Percentiles rank a stretch among this genome's conserved stretches.
phyloP scores from a whole-genome alignment of 2,888 invertebrate species.

The Xylota sylvarum region DNA sequence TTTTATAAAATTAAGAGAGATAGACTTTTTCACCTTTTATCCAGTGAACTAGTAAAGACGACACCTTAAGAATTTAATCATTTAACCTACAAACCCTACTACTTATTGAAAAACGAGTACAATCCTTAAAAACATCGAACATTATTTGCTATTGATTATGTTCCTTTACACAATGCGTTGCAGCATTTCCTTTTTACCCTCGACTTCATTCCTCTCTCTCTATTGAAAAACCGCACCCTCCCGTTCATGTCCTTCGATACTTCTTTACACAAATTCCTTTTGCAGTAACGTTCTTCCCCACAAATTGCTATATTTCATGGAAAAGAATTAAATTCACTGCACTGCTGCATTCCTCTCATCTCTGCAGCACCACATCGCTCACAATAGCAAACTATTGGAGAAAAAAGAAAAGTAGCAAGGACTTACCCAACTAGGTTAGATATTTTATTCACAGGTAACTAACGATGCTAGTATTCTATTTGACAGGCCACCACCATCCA shows the following conservation, averaged over 20 bases:
- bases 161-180: constrained; percentile 26
- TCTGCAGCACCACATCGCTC: constrained; percentile 28
- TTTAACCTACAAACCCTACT: background rate
- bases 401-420: background rate
- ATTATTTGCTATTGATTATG: background rate
- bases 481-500: constrained; percentile 54
- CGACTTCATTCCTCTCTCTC: background rate
- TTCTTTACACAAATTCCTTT: constrained; percentile 56
- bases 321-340: constrained; percentile 71
- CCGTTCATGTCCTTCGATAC: constrained; percentile 5
- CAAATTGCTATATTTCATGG: constrained; percentile 73
- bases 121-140: background rate
- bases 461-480: constrained; percentile 68
- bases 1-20: no score
- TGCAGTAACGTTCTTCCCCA: constrained; percentile 52
- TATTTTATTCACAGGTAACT: constrained; percentile 77
- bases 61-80: background rate
- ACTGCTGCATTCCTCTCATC: constrained; percentile 43
- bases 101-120: background rate
- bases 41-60: no score
- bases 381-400: constrained; percentile 28
- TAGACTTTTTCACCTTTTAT: no score
- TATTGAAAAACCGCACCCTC: background rate
- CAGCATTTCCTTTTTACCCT: constrained; percentile 10
- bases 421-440: constrained; percentile 61